Conservation (phyloP, 2,888 invertebrate genomes). For the Mesorhabditis spiculigera region DNA sequence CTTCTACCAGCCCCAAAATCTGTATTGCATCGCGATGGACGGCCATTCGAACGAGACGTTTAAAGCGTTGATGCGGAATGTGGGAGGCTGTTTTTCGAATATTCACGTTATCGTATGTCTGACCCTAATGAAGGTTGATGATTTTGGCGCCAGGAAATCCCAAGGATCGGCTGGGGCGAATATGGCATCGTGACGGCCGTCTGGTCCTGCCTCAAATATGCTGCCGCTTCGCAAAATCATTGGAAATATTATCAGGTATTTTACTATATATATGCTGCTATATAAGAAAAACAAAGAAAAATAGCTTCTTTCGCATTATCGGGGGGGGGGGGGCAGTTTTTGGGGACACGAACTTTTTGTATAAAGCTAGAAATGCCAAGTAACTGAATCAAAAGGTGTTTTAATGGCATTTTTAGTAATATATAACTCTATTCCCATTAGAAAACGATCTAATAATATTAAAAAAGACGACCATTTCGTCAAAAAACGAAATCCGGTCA, state of each 20-base stretch:
- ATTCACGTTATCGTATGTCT: slow-evolving; percentile 24
- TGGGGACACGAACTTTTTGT: too few species aligned
- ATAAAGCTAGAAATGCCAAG: too few species aligned
- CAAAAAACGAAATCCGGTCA: too few species aligned
- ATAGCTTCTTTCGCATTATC: too few species aligned
- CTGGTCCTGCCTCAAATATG: slow-evolving; percentile 21
- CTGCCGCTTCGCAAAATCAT: slow-evolving; percentile 13
- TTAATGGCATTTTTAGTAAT: too few species aligned
- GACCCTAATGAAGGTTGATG: neutral
- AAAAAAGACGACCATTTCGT: too few species aligned
- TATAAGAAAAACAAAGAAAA: too few species aligned
- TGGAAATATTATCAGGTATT: slow-evolving; percentile 26
- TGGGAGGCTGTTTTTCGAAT: slow-evolving; percentile 23
- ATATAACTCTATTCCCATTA: too few species aligned
- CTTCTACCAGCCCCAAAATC: slow-evolving; percentile 31
- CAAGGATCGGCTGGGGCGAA: slow-evolving; percentile 23
- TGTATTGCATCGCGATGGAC: slow-evolving; percentile 29
- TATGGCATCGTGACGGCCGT: slow-evolving; percentile 26
- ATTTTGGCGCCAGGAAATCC: neutral
- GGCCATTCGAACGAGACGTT: slow-evolving; percentile 4
- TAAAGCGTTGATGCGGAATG: slow-evolving; percentile 13
- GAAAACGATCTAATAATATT: too few species aligned
- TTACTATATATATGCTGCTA: too few species aligned
- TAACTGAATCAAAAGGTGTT: too few species aligned
- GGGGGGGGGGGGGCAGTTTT: too few species aligned